phyloP scores from a whole-genome alignment of 2,113 vertebrate genomes.

The Hipposideros armiger region DNA sequence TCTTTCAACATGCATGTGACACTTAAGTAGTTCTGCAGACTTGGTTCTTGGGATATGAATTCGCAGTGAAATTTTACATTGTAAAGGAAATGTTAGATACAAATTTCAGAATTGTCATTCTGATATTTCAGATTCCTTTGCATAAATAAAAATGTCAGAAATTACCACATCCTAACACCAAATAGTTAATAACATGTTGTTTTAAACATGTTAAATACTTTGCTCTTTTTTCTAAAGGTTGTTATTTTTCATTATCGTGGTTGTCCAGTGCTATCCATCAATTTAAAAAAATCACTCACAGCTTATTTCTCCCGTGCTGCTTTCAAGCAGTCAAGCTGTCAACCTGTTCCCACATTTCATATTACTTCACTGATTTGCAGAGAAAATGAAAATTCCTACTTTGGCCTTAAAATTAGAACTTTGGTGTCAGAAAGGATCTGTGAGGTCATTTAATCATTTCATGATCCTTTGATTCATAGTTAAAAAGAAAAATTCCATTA shows the following conservation, averaged over 20 bases:
- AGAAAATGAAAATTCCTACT: neutral
- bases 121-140: neutral
- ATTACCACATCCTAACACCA: neutral
- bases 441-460: neutral
- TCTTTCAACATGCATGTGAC: neutral
- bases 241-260: neutral
- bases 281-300: neutral
- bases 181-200: neutral
- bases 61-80: neutral
- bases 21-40: neutral
- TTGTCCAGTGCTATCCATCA: neutral
- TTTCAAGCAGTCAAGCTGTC: neutral
- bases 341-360: neutral
- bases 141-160: neutral
- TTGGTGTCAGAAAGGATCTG: neutral
- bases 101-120: conserved; percentile 10
- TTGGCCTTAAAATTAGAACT: conserved; percentile 35
- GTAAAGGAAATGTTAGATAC: neutral
- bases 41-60: neutral
- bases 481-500: neutral
- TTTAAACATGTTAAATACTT: neutral
- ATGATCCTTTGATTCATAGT: neutral
- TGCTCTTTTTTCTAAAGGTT: conserved; percentile 34
- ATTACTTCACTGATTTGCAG: neutral
- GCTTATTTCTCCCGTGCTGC: neutral